A percentile compares a stretch with the other conserved stretches of the same genome.
phyloP scores from a whole-genome alignment of 2,113 vertebrate species.

The Prolemur simus region DNA sequence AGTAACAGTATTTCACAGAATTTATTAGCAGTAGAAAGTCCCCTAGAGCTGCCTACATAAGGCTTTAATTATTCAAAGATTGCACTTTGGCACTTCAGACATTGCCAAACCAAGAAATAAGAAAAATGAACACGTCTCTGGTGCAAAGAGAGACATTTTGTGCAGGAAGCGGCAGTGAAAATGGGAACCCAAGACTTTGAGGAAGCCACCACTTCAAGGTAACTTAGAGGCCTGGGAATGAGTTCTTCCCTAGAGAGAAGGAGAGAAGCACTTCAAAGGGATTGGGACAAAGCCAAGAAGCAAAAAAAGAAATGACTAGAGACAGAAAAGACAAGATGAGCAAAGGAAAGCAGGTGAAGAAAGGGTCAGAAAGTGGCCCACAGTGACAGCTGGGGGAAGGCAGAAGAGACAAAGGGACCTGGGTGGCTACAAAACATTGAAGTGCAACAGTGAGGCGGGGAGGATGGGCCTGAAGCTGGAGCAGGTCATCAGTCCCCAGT shows the following conservation, averaged over 20 bases:
- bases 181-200: neutral
- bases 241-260: neutral
- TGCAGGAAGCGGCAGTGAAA: neutral
- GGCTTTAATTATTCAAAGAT: conserved; percentile 58
- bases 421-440: rapidly evolving
- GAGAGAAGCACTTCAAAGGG: neutral
- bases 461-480: neutral
- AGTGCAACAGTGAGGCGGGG: rapidly evolving
- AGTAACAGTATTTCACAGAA: conserved; percentile 31
- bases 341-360: neutral
- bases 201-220: neutral
- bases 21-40: conserved; percentile 45
- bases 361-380: neutral
- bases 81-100: neutral
- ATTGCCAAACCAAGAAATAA: conserved; percentile 37
- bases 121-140: neutral
- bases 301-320: neutral
- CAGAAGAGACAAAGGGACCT: neutral
- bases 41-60: conserved; percentile 25
- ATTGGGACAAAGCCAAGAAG: neutral
- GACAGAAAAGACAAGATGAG: neutral
- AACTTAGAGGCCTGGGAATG: neutral
- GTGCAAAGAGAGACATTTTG: neutral
- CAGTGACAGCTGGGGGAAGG: neutral
- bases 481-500: neutral